Percentiles rank a stretch among this genome's conserved stretches.
phyloP scores from a whole-genome alignment of 2,113 vertebrate genomes.

The Anas platyrhynchos region DNA sequence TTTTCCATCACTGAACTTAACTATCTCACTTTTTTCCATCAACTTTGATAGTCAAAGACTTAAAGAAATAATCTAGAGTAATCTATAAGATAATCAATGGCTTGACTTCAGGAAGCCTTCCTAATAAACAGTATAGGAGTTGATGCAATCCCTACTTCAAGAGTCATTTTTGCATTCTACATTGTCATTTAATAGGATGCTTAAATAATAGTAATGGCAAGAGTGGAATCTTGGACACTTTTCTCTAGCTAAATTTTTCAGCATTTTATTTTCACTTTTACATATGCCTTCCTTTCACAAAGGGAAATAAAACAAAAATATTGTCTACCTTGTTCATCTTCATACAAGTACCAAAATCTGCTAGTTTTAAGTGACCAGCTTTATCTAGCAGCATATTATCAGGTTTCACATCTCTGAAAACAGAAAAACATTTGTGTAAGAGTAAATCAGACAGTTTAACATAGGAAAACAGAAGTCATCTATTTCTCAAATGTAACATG shows the following conservation, averaged over 20 bases:
- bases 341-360: slow-evolving; percentile 99
- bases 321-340: slow-evolving; percentile 97
- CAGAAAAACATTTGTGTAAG: not conserved
- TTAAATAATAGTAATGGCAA: not conserved
- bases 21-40: not conserved
- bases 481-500: not conserved
- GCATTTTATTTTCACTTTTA: not conserved
- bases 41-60: not conserved
- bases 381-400: slow-evolving; percentile 99
- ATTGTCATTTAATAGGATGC: not conserved
- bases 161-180: not conserved
- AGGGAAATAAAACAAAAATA: slow-evolving; percentile 28
- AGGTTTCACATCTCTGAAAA: slow-evolving; percentile 94
- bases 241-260: not conserved
- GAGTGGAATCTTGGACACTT: not conserved
- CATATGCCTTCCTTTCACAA: not conserved
- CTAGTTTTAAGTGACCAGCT: slow-evolving; percentile 96
- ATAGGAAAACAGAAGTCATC: not conserved
- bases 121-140: not conserved
- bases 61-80: not conserved
- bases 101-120: not conserved
- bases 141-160: not conserved
- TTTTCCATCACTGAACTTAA: not conserved
- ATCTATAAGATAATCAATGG: not conserved
- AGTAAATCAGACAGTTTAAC: not conserved